These are phyloP conservation scores for Callimorpha dominula DNA, from an alignment of 2,888 invertebrate genomes.

Conservation along the genomic window DNA sequence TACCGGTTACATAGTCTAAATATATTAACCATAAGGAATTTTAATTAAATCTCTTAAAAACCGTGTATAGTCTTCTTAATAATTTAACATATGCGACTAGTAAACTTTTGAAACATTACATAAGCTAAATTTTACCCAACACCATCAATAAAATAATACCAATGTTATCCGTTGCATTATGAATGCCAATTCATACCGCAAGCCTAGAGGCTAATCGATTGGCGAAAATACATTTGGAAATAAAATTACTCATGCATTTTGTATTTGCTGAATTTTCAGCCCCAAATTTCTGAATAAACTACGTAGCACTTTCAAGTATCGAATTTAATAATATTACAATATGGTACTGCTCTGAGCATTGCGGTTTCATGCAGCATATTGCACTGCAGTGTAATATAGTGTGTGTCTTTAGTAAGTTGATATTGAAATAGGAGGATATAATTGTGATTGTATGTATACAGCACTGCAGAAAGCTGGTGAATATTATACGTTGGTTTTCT, in stretches of 20 bases:
- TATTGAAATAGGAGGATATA: background rate
- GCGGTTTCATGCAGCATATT: slow-evolving; percentile 4
- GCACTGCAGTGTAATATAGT: background rate
- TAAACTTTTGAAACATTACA: no score
- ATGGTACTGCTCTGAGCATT: background rate
- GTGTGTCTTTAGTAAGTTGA: background rate
- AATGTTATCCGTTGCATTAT: background rate
- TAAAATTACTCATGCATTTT: slow-evolving; percentile 1
- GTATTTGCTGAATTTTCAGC: slow-evolving; percentile 1
- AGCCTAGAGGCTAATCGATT: slow-evolving; percentile 2
- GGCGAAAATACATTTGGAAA: background rate
- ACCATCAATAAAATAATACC: background rate
- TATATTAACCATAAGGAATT: background rate
- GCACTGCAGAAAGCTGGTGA: background rate
- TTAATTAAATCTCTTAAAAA: background rate
- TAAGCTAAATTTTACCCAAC: background rate
- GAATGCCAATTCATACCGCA: background rate
- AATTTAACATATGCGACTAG: no score
- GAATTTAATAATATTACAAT: background rate
- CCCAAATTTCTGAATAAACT: background rate
- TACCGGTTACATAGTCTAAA: background rate
- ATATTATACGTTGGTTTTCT: background rate
- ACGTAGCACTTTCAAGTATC: background rate
- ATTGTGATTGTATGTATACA: background rate
- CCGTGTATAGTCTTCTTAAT: no score